phyloP scores from a whole-genome alignment of 2,797 vertebrate genomes.

The Cirrhinus molitorella region DNA sequence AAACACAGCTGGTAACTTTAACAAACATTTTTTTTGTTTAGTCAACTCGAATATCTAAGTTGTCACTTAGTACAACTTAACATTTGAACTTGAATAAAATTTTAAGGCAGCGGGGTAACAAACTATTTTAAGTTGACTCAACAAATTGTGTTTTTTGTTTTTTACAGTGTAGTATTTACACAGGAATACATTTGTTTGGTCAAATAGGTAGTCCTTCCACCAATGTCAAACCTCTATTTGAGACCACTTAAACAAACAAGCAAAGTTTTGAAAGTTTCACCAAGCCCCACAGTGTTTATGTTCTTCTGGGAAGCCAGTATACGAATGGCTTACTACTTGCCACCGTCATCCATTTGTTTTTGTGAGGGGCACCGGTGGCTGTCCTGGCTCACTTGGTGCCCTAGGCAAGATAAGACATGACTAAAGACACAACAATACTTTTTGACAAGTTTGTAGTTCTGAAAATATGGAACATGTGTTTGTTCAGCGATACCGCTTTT shows the following conservation, averaged over 20 bases:
- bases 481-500: not conserved
- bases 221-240: not conserved
- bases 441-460: not conserved
- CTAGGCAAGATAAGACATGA: not conserved
- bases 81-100: too few relatives aligned
- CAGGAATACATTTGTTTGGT: not conserved
- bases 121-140: too few relatives aligned
- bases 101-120: too few relatives aligned
- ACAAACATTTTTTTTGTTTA: too few relatives aligned
- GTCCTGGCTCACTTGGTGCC: not conserved
- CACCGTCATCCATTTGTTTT: not conserved
- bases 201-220: not conserved
- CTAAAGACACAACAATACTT: not conserved
- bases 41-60: too few relatives aligned
- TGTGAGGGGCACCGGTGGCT: not conserved
- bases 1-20: too few relatives aligned
- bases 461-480: not conserved
- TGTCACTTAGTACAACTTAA: too few relatives aligned
- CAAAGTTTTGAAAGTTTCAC: slow-evolving; percentile 4
- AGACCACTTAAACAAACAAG: not conserved
- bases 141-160: too few relatives aligned
- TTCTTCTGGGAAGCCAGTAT: not conserved
- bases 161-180: too few relatives aligned
- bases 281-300: not conserved
- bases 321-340: not conserved